Evolutionary conservation across 1,140 invertebrate genomes (phyloP).

Genomic region (Anagrus nilaparvatae): DNA sequence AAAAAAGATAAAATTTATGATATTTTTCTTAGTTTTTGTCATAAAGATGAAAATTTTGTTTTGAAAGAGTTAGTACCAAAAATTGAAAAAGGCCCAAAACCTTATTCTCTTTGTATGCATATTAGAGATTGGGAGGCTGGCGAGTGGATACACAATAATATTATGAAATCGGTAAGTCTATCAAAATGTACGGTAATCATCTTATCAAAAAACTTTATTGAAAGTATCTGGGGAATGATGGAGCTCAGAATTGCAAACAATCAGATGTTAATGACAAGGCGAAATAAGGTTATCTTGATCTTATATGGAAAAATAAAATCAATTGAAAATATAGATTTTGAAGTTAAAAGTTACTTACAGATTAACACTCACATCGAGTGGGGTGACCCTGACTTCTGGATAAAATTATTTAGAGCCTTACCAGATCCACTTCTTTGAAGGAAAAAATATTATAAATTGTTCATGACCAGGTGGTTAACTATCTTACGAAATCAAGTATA

Average conservation of each 20-base stretch:
- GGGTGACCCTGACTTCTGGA: conserved; percentile 79
- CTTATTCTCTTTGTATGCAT: conserved; percentile 66
- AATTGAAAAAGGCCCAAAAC: conserved; percentile 52
- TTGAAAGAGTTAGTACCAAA: conserved; percentile 53
- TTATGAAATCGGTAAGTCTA: too few relatives aligned
- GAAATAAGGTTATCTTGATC: conserved; percentile 64
- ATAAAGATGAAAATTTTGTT: conserved; percentile 69
- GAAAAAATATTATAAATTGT: too few relatives aligned
- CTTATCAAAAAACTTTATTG: conserved; percentile 68
- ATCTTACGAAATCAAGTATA: too few relatives aligned
- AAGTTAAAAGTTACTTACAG: conserved; percentile 66
- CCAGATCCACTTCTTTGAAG: too few relatives aligned
- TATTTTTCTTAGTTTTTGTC: conserved; percentile 79
- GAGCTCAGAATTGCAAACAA: conserved; percentile 73
- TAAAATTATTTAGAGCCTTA: conserved; percentile 66
- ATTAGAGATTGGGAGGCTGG: conserved; percentile 70
- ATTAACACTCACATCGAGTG: conserved; percentile 81
- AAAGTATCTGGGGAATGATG: too few relatives aligned
- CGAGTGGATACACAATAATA: too few relatives aligned
- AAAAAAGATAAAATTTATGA: conserved; percentile 74
- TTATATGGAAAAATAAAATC: conserved; percentile 64
- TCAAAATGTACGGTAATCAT: conserved; percentile 75
- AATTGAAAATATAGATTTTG: conserved; percentile 55
- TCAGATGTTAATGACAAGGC: conserved; percentile 59
- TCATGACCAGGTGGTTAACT: too few relatives aligned